Percentiles rank a stretch among this genome's conserved stretches.
These are phyloP conservation scores for Terrapene triunguis DNA, from an alignment of 2,113 vertebrate species.

Conservation along the genomic window DNA sequence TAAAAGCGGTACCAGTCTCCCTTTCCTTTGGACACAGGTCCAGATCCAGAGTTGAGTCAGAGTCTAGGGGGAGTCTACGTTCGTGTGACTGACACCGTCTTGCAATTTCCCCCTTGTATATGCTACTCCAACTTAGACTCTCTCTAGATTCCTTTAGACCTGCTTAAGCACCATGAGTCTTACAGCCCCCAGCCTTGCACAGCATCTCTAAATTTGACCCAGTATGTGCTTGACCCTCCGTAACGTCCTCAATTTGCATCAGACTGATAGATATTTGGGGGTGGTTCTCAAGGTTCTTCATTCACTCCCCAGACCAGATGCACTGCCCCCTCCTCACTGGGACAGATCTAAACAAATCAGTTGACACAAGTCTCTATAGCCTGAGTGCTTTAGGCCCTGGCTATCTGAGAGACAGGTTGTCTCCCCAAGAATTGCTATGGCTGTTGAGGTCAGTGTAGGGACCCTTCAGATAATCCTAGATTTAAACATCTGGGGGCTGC, in stretches of 20 bases:
- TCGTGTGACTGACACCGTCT: neutral
- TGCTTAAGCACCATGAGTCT: neutral
- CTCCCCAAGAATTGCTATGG: neutral
- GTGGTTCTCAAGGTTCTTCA: constrained; percentile 59
- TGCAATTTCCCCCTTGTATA: neutral
- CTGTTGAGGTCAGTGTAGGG: neutral
- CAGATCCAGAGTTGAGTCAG: neutral
- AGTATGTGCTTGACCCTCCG: neutral
- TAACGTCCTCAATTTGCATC: neutral
- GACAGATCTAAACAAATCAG: neutral
- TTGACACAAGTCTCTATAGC: neutral
- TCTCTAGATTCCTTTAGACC: too few relatives aligned
- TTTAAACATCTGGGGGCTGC: neutral
- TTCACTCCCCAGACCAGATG: constrained; percentile 39
- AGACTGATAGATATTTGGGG: constrained; percentile 48
- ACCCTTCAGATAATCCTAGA: neutral
- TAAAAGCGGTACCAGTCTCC: constrained; percentile 42
- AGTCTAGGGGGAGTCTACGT: constrained; percentile 37
- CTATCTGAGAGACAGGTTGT: neutral
- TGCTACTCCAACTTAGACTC: neutral
- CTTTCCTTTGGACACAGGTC: neutral
- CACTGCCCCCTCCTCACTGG: neutral
- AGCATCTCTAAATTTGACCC: neutral
- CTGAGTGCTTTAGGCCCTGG: neutral
- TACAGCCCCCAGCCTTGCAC: rapidly evolving